A percentile compares a stretch with the other conserved stretches of the same genome.
phyloP scores from a whole-genome alignment of 2,797 vertebrate genomes.

The Lepus townsendii region DNA sequence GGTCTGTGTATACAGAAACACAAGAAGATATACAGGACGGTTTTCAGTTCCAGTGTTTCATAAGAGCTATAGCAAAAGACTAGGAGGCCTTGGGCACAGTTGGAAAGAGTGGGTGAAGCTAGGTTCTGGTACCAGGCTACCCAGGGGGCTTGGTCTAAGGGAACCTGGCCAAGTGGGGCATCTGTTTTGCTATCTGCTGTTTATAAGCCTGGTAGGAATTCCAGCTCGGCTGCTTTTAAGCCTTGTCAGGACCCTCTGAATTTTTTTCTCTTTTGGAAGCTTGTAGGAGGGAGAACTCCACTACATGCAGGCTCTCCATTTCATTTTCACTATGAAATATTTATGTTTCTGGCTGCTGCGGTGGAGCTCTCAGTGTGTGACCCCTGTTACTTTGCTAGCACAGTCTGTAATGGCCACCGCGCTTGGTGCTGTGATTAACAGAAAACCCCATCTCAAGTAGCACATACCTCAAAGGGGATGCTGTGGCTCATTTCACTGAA shows the following conservation, averaged over 20 bases:
- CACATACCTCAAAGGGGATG: background rate
- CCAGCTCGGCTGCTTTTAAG: background rate
- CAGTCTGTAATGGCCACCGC: background rate
- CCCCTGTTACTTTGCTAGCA: constrained; percentile 28
- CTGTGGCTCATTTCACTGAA: background rate
- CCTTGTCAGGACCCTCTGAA: background rate
- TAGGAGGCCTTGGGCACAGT: background rate
- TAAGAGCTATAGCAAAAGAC: constrained; percentile 9
- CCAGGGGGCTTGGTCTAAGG: background rate
- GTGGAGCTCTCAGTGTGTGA: constrained; percentile 11
- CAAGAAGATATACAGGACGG: background rate
- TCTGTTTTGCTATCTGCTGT: background rate
- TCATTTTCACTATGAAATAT: background rate
- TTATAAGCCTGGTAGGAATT: background rate
- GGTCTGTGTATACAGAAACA: background rate
- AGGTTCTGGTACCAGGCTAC: background rate
- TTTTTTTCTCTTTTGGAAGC: background rate
- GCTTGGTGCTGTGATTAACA: background rate
- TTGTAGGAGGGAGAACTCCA: background rate
- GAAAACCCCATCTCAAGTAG: constrained; percentile 16
- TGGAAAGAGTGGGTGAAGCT: background rate
- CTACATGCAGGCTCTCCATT: background rate
- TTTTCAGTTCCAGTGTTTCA: constrained; percentile 35
- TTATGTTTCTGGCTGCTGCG: background rate
- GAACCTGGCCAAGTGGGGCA: background rate